Evolutionary conservation across 2,797 vertebrate species (phyloP).

Genomic region (Lepilemur ruficaudatus): DNA sequence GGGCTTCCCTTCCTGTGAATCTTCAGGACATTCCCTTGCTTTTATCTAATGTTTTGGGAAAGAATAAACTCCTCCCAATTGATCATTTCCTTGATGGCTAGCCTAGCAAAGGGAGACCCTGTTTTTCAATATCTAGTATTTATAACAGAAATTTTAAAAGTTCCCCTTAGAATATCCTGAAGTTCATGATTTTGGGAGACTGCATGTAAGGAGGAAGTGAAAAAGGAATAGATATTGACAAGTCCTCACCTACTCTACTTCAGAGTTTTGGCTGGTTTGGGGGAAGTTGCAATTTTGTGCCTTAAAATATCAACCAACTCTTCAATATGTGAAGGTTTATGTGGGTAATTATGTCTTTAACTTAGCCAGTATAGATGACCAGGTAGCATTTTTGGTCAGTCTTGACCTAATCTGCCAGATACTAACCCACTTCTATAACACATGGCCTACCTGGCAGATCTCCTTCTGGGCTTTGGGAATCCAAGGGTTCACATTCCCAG

Average conservation of each 20-base stretch:
- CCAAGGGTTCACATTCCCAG: constrained; percentile 82
- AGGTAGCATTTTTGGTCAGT: background rate
- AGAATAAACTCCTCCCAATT: background rate
- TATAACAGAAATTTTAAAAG: background rate
- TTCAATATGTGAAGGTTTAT: background rate
- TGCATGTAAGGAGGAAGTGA: background rate
- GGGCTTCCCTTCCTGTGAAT: background rate
- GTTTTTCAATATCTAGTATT: background rate
- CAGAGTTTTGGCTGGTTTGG: background rate
- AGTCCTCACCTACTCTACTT: background rate
- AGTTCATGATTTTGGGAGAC: background rate
- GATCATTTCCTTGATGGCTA: background rate
- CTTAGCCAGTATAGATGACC: background rate
- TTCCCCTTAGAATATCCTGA: background rate
- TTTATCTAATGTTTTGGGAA: background rate
- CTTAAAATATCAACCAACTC: background rate
- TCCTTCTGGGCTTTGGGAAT: constrained; percentile 83
- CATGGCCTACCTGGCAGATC: constrained; percentile 83
- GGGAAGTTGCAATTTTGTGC: background rate
- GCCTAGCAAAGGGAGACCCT: background rate
- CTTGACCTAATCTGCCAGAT: background rate
- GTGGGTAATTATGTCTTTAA: background rate
- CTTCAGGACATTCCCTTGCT: background rate
- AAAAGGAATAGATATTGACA: background rate
- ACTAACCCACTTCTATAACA: background rate